Conservation (phyloP, 2,888 invertebrate genomes). For the Dicycla oo region DNA sequence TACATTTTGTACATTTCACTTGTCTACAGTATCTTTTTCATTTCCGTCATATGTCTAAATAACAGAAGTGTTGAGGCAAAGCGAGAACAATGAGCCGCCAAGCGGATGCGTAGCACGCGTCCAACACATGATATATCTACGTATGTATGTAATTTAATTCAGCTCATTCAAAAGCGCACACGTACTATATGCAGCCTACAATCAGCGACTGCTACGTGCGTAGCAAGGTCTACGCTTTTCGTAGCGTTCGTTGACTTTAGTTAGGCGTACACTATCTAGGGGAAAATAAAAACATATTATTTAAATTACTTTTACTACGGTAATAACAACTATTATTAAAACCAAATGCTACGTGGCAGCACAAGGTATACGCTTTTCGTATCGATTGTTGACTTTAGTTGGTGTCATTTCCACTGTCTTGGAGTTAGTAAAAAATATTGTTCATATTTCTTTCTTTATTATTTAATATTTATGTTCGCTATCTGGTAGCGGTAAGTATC, state of each 20-base stretch:
- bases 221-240: conserved; percentile 25
- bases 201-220: conserved; percentile 53
- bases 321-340: background rate
- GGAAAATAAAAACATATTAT: background rate
- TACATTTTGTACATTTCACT: conserved; percentile 26
- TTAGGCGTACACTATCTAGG: background rate
- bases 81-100: conserved; percentile 43
- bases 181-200: conserved; percentile 53
- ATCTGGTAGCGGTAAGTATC: no score
- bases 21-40: conserved; percentile 44
- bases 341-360: conserved; percentile 39
- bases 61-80: conserved; percentile 50
- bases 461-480: background rate
- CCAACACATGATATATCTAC: conserved; percentile 7
- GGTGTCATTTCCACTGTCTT: background rate
- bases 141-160: conserved; percentile 57
- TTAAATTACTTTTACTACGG: background rate
- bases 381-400: conserved; percentile 2
- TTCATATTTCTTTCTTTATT: background rate
- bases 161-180: conserved; percentile 52
- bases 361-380: conserved; percentile 17
- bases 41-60: conserved; percentile 51
- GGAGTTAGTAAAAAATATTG: background rate
- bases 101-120: conserved; percentile 57
- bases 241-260: conserved; percentile 2